Conservation (phyloP, 2,113 vertebrate genomes). For the Silurus glanis region DNA sequence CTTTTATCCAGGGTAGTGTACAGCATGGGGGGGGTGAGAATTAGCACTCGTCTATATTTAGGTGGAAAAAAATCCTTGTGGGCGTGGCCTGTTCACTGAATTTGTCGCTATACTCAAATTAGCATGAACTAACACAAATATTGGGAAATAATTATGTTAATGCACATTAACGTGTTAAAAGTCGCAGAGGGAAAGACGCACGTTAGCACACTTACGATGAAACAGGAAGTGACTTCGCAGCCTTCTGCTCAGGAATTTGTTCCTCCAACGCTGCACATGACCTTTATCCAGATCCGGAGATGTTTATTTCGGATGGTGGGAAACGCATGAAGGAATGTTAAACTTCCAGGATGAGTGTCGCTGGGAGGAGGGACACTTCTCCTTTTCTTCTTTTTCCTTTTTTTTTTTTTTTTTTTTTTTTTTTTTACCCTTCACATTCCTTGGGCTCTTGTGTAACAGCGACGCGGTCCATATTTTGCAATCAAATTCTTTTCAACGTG, state of each 20-base stretch:
- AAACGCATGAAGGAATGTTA: constrained; percentile 68
- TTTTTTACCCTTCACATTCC: constrained; percentile 63
- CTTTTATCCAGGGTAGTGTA: background rate
- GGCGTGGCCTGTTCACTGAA: too few relatives aligned
- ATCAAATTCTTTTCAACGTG: constrained; percentile 57
- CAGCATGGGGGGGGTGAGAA: background rate
- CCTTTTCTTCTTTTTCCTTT: constrained; percentile 45
- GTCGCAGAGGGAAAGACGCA: background rate
- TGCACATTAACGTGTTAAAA: too few relatives aligned
- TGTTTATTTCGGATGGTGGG: constrained; percentile 3
- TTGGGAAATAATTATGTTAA: too few relatives aligned
- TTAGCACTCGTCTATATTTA: background rate
- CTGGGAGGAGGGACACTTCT: constrained; percentile 63
- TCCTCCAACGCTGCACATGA: constrained; percentile 45
- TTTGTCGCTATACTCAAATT: background rate
- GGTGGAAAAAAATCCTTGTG: background rate
- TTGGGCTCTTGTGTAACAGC: constrained; percentile 66
- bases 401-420: too few relatives aligned
- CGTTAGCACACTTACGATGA: constrained; percentile 15
- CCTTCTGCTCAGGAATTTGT: constrained; percentile 57
- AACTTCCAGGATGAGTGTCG: constrained; percentile 68
- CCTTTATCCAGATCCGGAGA: constrained; percentile 9
- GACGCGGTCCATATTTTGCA: constrained; percentile 58
- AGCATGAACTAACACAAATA: background rate
- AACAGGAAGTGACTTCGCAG: constrained; percentile 17